phyloP scores from a whole-genome alignment of 1,140 invertebrate genomes.

The Nephotettix cincticeps region DNA sequence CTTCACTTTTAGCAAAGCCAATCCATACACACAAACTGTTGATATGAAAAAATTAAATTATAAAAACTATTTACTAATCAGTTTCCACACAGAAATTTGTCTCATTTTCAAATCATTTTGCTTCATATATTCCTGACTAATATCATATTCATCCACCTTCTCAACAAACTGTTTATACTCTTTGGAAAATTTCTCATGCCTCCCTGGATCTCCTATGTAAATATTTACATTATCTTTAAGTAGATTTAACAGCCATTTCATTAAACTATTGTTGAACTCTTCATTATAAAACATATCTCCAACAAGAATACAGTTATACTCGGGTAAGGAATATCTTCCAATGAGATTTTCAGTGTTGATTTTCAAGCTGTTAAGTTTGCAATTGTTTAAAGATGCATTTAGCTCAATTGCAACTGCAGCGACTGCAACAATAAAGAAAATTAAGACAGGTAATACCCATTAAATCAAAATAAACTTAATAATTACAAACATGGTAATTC shows the following conservation, averaged over 20 bases:
- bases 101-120: background rate
- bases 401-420: background rate
- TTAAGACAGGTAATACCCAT: too few relatives aligned
- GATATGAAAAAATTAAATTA: too few relatives aligned
- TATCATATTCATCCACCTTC: background rate
- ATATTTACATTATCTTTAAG: slow-evolving; percentile 43
- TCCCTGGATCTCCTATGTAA: slow-evolving; percentile 48
- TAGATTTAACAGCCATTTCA: slow-evolving; percentile 50
- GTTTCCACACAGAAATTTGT: background rate
- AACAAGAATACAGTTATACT: slow-evolving; percentile 51
- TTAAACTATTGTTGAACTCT: slow-evolving; percentile 49
- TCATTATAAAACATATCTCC: slow-evolving; percentile 60
- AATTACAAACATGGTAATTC: too few relatives aligned
- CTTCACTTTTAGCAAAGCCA: too few relatives aligned
- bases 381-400: background rate
- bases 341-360: background rate
- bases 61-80: background rate
- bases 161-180: background rate
- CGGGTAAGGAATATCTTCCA: slow-evolving; percentile 32
- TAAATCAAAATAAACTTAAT: too few relatives aligned
- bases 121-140: background rate
- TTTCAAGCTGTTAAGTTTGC: background rate
- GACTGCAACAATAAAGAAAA: background rate
- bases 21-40: too few relatives aligned
- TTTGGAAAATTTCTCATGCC: slow-evolving; percentile 36